Base-by-base conservation (phyloP, 2,888 invertebrate species). In the Sylvicola cinctus region DNA sequence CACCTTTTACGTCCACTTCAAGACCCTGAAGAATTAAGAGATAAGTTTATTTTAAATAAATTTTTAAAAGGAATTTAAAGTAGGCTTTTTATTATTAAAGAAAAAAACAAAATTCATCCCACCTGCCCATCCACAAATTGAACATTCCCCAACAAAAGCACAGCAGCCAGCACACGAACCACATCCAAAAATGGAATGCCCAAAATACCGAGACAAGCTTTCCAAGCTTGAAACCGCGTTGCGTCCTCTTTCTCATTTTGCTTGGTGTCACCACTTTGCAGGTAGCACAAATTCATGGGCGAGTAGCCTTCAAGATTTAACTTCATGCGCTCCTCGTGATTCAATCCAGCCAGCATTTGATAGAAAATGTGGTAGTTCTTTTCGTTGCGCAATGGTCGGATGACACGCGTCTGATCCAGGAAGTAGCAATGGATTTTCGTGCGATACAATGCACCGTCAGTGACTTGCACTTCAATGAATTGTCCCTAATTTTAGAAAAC, bases 301-400 rank as follows among this genome's bases (percentile, higher is more conserved):
- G 77, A 71, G 54, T 83, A 84, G 4, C 84, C 83, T 48, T 85
- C 84, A 46, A 93, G 63, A 60, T 87, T 84, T 20, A 91, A 66
- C 60, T 83, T 84, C 13, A 74, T 70, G 54, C 79, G 62, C 53
- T 93, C 93, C 44, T 91, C 90, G 35, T 72, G 62, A 29, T 78
- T 74, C 16, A 93, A 66, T 1, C 93, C 91, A 13, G 88, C 87
- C 34, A 85, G 60, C 74, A 93, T 77, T 64, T 93, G 90, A 62
- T 93, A 93, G 63, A 93, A 93, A 48, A 93, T 88, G 57, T 93
- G 90, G 60, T 88, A 93, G 62, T 91, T 93, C 54, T 87, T 85
- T 61, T 91, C 91, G 49, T 76, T 75, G 12, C 77, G 69, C 45
- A 83, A 64, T 15, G 85, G 84, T 26, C 76, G 68, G 43, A 88